Base-by-base conservation (phyloP, 2,113 vertebrate genomes). In the Orthonyx spaldingii region DNA sequence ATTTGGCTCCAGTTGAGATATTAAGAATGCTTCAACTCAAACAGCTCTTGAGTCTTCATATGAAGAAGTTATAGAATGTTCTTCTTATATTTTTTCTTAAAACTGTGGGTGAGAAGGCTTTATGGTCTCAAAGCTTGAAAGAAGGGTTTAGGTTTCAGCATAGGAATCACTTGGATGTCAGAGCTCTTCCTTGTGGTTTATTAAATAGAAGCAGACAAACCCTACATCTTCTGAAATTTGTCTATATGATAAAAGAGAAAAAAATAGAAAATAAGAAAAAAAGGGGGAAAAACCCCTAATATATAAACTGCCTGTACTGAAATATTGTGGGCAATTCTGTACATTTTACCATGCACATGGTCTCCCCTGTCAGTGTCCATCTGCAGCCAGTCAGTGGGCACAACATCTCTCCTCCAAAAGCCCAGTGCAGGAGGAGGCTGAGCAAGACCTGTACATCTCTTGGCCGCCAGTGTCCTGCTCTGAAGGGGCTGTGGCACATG, bases 211-310 rank as follows among this genome's bases (percentile, higher is more conserved):
- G 41, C 13, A 65, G 64, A 61, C 5, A 81, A 88, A 84, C 3
- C 17, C 8, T 47, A 77, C 42, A 35, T 24, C 42, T 78, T 86
- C 32, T 21, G 37, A 59, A 84, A 59, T 66, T 13, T 49, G 19
- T n/a, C 9, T 72, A 6, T 53, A 33, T 27, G 23, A 41, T 41
- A 49, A 64, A 53, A 70, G 10, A 5, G n/a, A 8, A 50, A 56
- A 68, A 37, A 12, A 28, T 37, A 42, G 1, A 5, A 20, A 46
- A 30, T 1, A 7, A 14, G 1, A 2, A 23, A 10, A 16, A 26
- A 27, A 32, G 10, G 1, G 1, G 1, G 1, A 3, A n/a, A n/a
- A 39, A 33, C 7, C 0, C 10, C 30, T 9, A 15, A 39, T 17
- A 6, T n/a, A 5, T 65, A 19, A 39, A 39, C 46, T 75, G 10